Evolutionary conservation across 2,113 vertebrate species (phyloP).

Genomic region (Odontophorus gujanensis): DNA sequence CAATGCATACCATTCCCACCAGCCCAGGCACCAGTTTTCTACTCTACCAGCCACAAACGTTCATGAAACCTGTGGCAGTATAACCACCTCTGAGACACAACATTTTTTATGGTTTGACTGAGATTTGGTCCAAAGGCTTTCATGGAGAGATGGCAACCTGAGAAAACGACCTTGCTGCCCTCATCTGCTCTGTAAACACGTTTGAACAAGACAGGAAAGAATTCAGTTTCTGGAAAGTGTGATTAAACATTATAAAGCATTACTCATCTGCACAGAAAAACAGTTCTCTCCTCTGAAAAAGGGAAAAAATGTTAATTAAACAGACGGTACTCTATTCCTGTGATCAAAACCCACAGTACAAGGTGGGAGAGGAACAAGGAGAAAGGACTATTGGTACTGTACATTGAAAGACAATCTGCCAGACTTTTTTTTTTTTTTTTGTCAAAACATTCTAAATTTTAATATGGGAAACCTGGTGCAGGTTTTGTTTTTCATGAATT

Average conservation of each 20-base stretch:
- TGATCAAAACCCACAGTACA: not conserved
- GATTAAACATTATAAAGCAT: not conserved
- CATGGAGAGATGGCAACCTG: not conserved
- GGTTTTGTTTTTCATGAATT: not conserved
- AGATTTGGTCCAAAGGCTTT: not conserved
- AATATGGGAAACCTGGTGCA: not conserved
- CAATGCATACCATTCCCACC: not conserved
- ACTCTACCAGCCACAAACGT: not conserved
- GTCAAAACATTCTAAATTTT: not conserved
- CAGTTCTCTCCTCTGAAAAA: not conserved
- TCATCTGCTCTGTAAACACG: not conserved
- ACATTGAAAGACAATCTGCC: not conserved
- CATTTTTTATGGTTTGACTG: not conserved
- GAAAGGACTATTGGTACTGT: not conserved
- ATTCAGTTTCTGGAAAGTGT: not conserved
- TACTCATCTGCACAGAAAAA: not conserved
- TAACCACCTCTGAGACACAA: not conserved
- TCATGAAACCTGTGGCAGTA: not conserved
- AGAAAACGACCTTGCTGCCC: not conserved
- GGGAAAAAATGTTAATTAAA: not conserved
- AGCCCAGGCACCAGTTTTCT: not conserved
- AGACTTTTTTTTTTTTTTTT: not conserved
- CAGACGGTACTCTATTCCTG: not conserved
- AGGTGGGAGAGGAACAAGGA: not conserved
- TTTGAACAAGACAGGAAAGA: not conserved